Evolutionary conservation across 2,888 invertebrate species (phyloP), one percentile per base, ranked within the genome.

Genomic region (Xylocampa areola): DNA sequence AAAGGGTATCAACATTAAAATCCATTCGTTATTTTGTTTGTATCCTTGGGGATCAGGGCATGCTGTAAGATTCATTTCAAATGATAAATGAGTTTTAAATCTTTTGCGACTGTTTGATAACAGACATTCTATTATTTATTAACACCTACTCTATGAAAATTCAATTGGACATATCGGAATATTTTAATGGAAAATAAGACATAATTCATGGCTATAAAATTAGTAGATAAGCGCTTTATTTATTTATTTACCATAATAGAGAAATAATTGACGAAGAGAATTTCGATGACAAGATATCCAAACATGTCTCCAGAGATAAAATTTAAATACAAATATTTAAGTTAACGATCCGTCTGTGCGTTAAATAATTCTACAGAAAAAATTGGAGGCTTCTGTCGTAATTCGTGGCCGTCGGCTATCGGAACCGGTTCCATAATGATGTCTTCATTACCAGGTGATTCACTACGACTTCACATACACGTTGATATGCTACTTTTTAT

Each of bases 361-460:
- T 62, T 71, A 52, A 61, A 64, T 58, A 60, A 48, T 49, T 35
- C 47, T 35, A 53, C 19, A 70, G n/a, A n/a, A 51, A 73, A 62
- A 54, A 44, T 13, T 53, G 17, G 49, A 59, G 52, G 60, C 62
- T 62, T 68, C 62, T 73, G 58, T 54, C 60, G 51, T 61, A 67
- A 62, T 60, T 39, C 59, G 39, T 68, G 55, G 69, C 45, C 69
- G 53, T 65, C 54, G 52, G 51, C 74, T 77, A 81, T 79, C 64
- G 69, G 71, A 89, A 92, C 93, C 92, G 90, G 93, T 92, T 91
- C 73, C 54, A 70, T 85, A 86, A 88, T 87, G 86, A 92, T 91
- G 91, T 90, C 92, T 92, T 92, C 89, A 92, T 92, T 90, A 90
- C 84, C 74, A 68, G 74, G 77, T 87, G 89, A 90, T 88, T 89